phyloP scores from a whole-genome alignment of 2,888 invertebrate species.

The Tinea pellionella region DNA sequence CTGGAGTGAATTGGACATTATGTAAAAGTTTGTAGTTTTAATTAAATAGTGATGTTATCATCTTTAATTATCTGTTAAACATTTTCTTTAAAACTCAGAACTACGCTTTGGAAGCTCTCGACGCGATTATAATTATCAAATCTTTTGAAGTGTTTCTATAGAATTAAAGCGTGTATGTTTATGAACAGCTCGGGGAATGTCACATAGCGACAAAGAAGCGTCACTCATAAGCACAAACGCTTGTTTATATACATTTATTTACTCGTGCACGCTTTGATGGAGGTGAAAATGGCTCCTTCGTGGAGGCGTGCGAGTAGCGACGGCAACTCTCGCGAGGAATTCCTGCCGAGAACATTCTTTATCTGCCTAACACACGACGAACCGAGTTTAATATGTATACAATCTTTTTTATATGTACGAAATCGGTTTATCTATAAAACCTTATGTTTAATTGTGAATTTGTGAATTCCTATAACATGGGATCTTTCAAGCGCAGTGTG shows the following conservation, averaged over 20 bases:
- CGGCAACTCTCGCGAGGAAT: slow-evolving; percentile 3
- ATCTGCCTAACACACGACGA: slow-evolving; percentile 5
- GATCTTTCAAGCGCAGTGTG: too few relatives aligned
- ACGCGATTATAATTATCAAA: not conserved
- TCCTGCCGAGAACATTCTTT: slow-evolving; percentile 3
- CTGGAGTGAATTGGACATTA: too few relatives aligned
- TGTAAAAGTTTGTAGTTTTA: too few relatives aligned
- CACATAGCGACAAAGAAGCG: slow-evolving; percentile 4
- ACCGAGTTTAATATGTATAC: not conserved
- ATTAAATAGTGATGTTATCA: too few relatives aligned
- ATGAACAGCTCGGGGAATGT: not conserved
- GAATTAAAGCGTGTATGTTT: not conserved
- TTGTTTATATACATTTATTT: slow-evolving; percentile 10
- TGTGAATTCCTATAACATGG: too few relatives aligned
- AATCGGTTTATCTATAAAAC: too few relatives aligned
- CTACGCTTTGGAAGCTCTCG: too few relatives aligned
- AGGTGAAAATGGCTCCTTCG: slow-evolving; percentile 10
- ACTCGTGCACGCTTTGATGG: slow-evolving; percentile 11
- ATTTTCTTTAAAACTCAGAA: too few relatives aligned
- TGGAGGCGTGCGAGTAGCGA: not conserved
- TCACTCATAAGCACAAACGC: slow-evolving; percentile 1
- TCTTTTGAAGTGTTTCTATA: not conserved
- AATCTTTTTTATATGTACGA: too few relatives aligned
- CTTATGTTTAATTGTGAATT: too few relatives aligned
- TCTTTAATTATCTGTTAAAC: too few relatives aligned